These are phyloP conservation scores for Bubo blakistoni DNA, from an alignment of 2,113 vertebrate genomes.

Conservation along the genomic window DNA sequence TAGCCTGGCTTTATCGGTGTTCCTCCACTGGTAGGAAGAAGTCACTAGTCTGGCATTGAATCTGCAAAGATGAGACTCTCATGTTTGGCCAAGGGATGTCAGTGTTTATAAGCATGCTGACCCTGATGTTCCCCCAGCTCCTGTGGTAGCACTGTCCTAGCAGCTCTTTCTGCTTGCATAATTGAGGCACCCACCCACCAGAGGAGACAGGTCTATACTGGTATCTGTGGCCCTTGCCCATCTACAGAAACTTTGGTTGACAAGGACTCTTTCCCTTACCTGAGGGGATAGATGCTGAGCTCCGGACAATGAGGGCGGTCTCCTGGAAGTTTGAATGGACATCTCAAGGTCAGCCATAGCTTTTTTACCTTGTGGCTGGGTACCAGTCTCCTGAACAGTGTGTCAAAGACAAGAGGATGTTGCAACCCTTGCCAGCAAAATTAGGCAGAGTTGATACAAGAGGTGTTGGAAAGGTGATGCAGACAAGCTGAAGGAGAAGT, in stretches of 20 bases:
- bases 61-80: background rate
- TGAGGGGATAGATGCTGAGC: background rate
- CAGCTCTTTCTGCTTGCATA: background rate
- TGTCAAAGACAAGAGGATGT: background rate
- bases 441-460: background rate
- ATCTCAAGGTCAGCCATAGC: too few relatives aligned
- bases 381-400: background rate
- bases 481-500: background rate
- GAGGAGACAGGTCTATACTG: background rate
- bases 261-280: background rate
- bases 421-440: background rate
- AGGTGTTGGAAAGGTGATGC: background rate
- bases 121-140: background rate
- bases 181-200: accelerated
- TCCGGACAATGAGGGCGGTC: accelerated
- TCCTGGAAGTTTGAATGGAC: background rate
- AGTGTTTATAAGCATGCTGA: background rate
- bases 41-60: background rate
- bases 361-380: background rate
- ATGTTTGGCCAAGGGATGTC: background rate
- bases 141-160: background rate
- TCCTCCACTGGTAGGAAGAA: background rate
- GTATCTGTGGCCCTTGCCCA: background rate
- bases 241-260: background rate
- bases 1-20: accelerated